Evolutionary conservation across 2,797 vertebrate species (phyloP), one percentile per base, ranked within the genome.

Genomic region (Apogon hyalosoma): DNA sequence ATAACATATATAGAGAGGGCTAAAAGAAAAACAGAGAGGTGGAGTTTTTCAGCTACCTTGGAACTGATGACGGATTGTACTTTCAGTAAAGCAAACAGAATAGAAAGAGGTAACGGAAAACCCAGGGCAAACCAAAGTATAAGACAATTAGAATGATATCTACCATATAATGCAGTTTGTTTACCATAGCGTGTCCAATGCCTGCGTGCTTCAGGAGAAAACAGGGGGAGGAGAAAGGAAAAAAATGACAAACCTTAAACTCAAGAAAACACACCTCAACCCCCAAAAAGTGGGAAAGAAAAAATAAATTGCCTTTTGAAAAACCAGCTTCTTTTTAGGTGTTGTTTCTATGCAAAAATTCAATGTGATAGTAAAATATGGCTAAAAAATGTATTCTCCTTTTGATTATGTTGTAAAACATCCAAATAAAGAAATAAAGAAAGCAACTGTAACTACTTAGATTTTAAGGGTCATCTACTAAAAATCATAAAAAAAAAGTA

Each of bases 161-260:
- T 98, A 98, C 96, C 96, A 98, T 96, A 96, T 98, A 98, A 96
- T 97, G 97, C 95, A 98, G 97, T 97, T 97, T 98, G 97, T 98
- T 98, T 98, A 98, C 97, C 97, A 97, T 97, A 97, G 96, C 96
- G 96, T 98, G 96, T 97, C 96, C 96, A 94, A 97, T 98, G 95
- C 96, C 96, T 96, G 96, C 96, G 96, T 97, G 96, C 96, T 97
- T 94, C 91, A 93, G 82, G 92, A 92, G 88, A 92, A 91, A 94
- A 94, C 91, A 94, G 91, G 92, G 93, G 87, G 83, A 88, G 92
- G 92, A 72, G 69, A 87, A 92, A 91, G 89, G 90, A 92, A 92
- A 90, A 92, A 58, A 88, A 92, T 94, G 94, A 95, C 93, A 94
- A 95, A 95, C 92, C 87, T 93, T 95, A 92, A 92, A 94, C 90